Conservation (phyloP, 1,140 invertebrate species). For the Calosoma granatense region DNA sequence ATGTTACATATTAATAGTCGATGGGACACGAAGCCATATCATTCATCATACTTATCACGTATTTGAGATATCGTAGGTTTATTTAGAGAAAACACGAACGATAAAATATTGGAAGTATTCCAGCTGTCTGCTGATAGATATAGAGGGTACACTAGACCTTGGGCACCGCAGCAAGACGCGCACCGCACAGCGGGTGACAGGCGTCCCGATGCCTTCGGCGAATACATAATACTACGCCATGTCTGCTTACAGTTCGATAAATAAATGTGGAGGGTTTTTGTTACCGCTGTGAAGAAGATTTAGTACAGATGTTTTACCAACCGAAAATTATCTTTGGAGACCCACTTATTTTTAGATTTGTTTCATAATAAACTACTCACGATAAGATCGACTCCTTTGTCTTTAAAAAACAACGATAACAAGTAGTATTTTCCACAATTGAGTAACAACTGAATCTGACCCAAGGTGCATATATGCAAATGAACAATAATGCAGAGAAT, state of each 20-base stretch:
- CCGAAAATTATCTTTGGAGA: not conserved
- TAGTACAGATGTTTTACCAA: not conserved
- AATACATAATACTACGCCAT: not conserved
- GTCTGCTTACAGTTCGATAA: not conserved
- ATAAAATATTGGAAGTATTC: slow-evolving; percentile 4
- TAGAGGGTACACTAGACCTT: not conserved
- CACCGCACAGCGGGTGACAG: not conserved
- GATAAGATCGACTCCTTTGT: too few species aligned
- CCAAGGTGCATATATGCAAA: too few species aligned
- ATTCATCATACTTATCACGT: slow-evolving; percentile 1
- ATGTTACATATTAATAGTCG: too few species aligned
- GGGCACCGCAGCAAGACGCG: not conserved
- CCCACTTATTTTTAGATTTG: too few species aligned
- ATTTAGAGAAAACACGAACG: slow-evolving; percentile 6
- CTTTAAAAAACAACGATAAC: too few species aligned
- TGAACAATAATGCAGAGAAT: too few species aligned
- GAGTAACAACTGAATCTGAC: too few species aligned
- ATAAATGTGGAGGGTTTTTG: not conserved
- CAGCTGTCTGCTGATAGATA: not conserved
- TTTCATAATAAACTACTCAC: too few species aligned
- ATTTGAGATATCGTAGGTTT: not conserved
- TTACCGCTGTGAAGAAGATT: slow-evolving; percentile 1
- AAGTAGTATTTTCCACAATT: too few species aligned
- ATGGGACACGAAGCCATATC: too few species aligned
- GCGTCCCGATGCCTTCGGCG: too few species aligned